These are phyloP conservation scores for Lethenteron reissneri DNA, from an alignment of 2,113 vertebrate genomes.

Conservation along the genomic window DNA sequence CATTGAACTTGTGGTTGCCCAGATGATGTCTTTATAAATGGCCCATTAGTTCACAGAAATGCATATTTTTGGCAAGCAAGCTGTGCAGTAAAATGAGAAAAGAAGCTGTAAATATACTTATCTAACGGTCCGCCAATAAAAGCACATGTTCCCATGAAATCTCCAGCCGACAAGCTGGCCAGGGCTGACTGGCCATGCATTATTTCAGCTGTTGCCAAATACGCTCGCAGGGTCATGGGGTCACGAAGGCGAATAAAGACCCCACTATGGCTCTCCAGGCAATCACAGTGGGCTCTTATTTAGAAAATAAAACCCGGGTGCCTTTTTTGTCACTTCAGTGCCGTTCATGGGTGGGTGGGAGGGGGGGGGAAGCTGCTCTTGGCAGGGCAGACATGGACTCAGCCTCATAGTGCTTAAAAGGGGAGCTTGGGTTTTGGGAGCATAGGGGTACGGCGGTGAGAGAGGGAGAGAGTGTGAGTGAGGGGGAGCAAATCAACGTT, in stretches of 20 bases:
- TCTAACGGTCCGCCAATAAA: background rate
- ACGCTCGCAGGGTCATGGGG: slow-evolving; percentile 3
- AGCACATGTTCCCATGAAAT: slow-evolving; percentile 5
- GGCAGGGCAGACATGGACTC: too few relatives aligned
- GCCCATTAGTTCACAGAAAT: background rate
- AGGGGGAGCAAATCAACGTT: too few relatives aligned
- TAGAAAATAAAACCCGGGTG: slow-evolving; percentile 2
- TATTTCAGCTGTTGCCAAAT: slow-evolving; percentile 4
- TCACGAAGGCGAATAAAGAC: slow-evolving; percentile 1
- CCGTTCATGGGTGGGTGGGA: background rate
- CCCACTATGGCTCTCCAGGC: background rate
- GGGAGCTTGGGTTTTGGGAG: too few relatives aligned
- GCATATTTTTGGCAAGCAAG: slow-evolving; percentile 1
- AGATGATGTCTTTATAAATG: slow-evolving; percentile 3
- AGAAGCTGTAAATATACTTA: slow-evolving; percentile 5
- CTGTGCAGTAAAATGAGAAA: background rate
- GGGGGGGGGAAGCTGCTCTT: too few relatives aligned
- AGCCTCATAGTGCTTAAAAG: too few relatives aligned
- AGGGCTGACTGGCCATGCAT: background rate
- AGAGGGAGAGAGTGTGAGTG: too few relatives aligned
- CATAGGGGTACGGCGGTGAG: too few relatives aligned
- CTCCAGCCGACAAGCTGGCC: background rate
- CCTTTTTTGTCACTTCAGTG: slow-evolving; percentile 6
- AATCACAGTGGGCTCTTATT: slow-evolving; percentile 6
- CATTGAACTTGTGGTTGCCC: background rate